Base-by-base conservation (phyloP, 2,113 vertebrate genomes). In the Pitta sordida region DNA sequence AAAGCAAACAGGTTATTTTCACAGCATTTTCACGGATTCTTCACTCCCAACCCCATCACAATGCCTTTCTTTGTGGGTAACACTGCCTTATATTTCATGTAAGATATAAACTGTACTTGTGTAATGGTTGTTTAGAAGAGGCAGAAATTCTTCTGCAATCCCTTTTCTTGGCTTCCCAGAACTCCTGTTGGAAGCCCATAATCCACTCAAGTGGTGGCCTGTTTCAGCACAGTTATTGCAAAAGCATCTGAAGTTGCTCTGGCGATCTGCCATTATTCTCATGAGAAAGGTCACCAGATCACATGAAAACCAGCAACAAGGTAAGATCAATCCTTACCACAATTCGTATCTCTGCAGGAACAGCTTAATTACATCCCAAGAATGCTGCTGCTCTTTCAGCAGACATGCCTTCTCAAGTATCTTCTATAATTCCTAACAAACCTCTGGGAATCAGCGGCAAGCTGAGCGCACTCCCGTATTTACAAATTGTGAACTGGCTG, bases 1-100 rank as follows among this genome's bases (percentile, higher is more conserved):
- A 67, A 91, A 92, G 79, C 88, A 73, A 70, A 97, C 37, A 95
- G 41, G 44, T 95, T 86, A 95, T 56, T 81, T 59, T 76, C 51
- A 79, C 21, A 52, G 79, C 58, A 85, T 51, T 48, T 43, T 36
- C 62, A 52, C 10, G 14, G n/a, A 55, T 48, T 48, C 39, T 46
- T 67, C 5, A 13, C 26, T 70, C 41, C 30, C 23, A 73, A 43
- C 5, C 23, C 58, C 41, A 65, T 7, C 20, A 44, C 11, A 41
- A 7, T 2, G 1, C 15, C 29, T 12, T 65, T 83, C 29, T 83
- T 55, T 36, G 53, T 49, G 20, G 13, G 13, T 29, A 89, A 77
- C 29, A 12, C 2, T 34, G 37, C 53, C 41, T 58, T 27, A 11
- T 21, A 29, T 46, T 71, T 80, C 79, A 22, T 21, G 10, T n/a